Conservation (phyloP, 2,797 vertebrate genomes). For the Neosalanx taihuensis region DNA sequence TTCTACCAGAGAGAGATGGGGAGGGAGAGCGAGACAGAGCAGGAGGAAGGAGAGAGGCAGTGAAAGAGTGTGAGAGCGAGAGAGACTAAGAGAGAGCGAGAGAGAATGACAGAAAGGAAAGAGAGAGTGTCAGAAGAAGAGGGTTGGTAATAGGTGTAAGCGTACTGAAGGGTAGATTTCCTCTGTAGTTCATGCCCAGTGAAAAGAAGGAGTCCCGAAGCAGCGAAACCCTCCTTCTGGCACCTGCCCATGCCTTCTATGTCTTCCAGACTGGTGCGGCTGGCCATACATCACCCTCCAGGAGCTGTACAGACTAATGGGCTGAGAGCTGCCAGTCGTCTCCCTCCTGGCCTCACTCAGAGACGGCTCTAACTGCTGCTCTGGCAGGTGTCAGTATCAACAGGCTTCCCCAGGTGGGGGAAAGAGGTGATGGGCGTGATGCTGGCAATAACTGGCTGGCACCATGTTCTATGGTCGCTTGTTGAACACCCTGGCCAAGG, state of each 20-base stretch:
- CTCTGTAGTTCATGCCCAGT: not conserved
- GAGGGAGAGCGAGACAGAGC: not conserved
- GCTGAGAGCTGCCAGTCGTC: conserved; percentile 8
- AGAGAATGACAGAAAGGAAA: not conserved
- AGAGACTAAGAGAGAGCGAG: not conserved
- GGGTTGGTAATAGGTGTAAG: not conserved
- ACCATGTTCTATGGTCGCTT: not conserved
- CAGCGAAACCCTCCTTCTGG: not conserved
- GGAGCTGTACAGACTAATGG: conserved; percentile 6
- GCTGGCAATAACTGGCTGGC: not conserved
- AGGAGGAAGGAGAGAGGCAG: not conserved
- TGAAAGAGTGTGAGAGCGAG: not conserved
- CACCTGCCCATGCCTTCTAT: not conserved
- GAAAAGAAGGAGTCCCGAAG: not conserved
- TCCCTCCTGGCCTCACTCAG: not conserved
- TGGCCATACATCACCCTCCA: not conserved
- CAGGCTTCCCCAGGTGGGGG: not conserved
- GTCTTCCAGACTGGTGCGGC: not conserved
- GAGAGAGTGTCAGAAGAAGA: not conserved
- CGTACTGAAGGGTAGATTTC: not conserved
- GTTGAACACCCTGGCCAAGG: no score
- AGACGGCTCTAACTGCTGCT: not conserved
- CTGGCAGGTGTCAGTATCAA: not conserved
- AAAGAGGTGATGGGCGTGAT: not conserved
- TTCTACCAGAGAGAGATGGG: not conserved